phyloP scores from a whole-genome alignment of 2,888 invertebrate species.

The Eristalinus aeneus region DNA sequence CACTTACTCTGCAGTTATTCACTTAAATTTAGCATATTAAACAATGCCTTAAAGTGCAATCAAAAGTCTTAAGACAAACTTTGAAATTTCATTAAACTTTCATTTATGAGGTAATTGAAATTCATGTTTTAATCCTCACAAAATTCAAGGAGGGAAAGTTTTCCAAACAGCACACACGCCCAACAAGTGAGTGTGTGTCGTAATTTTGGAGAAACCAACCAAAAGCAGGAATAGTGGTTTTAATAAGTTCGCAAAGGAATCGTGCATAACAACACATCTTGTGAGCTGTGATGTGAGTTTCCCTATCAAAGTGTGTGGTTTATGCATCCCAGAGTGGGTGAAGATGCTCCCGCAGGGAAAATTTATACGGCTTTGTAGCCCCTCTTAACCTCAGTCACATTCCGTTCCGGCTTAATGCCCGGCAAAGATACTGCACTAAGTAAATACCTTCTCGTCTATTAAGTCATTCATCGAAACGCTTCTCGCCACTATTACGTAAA shows the following conservation, averaged over 20 bases:
- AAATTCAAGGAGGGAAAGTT: background rate
- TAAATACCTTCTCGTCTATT: conserved; percentile 29
- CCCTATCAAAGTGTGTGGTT: background rate
- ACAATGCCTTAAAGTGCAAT: background rate
- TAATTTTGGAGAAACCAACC: background rate
- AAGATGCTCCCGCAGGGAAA: no score
- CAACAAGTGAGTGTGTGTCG: background rate
- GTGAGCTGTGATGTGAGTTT: background rate
- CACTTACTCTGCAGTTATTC: background rate
- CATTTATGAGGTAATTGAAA: background rate
- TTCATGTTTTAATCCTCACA: background rate
- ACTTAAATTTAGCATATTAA: background rate
- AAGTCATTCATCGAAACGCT: conserved; percentile 17
- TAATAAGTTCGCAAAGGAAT: background rate
- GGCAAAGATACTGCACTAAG: conserved; percentile 2
- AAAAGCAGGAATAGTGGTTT: background rate
- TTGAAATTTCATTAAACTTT: background rate
- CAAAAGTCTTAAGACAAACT: background rate
- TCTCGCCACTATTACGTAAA: background rate
- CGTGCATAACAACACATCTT: background rate
- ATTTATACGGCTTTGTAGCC: background rate
- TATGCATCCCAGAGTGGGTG: background rate
- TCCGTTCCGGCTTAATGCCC: conserved; percentile 8
- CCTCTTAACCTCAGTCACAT: background rate
- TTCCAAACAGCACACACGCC: background rate